phyloP scores from a whole-genome alignment of 2,113 vertebrate genomes.

The Spheniscus mendiculus region DNA sequence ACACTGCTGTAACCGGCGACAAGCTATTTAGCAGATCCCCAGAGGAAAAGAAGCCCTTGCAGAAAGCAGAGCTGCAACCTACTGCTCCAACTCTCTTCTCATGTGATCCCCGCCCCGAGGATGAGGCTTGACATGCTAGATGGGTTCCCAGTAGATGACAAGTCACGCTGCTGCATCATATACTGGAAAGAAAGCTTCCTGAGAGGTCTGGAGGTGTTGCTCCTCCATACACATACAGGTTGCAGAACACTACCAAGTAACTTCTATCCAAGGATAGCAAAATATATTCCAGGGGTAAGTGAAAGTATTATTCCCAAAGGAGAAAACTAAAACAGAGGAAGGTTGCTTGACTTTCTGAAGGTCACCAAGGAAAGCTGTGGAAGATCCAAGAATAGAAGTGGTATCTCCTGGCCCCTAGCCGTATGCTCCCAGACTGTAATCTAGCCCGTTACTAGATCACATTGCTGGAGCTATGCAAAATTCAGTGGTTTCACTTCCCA shows the following conservation, averaged over 20 bases:
- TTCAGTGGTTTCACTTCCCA: constrained; percentile 35
- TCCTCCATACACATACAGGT: not conserved
- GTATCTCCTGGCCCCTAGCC: not conserved
- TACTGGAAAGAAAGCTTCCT: not conserved
- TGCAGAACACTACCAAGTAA: not conserved
- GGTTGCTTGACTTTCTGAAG: not conserved
- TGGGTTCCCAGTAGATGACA: not conserved
- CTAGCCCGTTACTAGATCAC: not conserved
- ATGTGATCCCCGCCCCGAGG: fast-evolving
- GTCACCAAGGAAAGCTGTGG: not conserved
- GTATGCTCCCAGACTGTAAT: not conserved
- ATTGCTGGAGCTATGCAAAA: constrained; percentile 6
- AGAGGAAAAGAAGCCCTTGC: not conserved
- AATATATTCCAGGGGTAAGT: not conserved
- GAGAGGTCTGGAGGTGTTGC: not conserved
- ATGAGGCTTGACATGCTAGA: not conserved
- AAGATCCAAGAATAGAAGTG: not conserved
- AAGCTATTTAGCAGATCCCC: not conserved
- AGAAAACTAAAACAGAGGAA: not conserved
- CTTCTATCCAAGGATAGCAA: not conserved
- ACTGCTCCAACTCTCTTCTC: not conserved
- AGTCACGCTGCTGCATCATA: not conserved
- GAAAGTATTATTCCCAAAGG: not conserved
- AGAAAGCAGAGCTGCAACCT: not conserved
- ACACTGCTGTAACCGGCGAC: fast-evolving